Conservation (phyloP, 2,113 vertebrate species). For the Pungitius pungitius region DNA sequence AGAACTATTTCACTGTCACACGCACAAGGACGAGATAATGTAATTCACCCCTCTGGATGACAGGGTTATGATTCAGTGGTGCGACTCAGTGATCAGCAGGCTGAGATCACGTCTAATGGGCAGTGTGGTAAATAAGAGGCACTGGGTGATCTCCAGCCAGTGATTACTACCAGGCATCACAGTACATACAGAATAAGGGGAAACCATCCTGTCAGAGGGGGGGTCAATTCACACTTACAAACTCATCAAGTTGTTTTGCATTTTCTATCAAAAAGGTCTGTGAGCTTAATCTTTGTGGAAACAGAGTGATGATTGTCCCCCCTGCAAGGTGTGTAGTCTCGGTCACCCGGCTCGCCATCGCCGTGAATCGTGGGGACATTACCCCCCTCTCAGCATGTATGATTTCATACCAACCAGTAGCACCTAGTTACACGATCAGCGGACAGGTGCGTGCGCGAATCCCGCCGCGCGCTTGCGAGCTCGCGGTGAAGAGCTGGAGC, state of each 20-base stretch:
- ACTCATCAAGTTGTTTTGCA: not conserved
- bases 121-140: conserved; percentile 16
- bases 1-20: not conserved
- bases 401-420: conserved; percentile 16
- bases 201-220: not conserved
- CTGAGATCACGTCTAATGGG: conserved; percentile 25
- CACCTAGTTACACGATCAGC: too few relatives aligned
- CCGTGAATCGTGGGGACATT: not conserved
- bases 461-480: not conserved
- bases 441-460: conserved; percentile 18
- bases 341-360: not conserved
- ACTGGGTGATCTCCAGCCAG: not conserved
- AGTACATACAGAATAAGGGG: not conserved
- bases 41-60: conserved; percentile 24
- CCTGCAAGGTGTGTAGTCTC: not conserved
- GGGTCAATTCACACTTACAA: not conserved
- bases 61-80: conserved; percentile 41
- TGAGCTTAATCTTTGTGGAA: not conserved
- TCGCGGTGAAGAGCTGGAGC: not conserved
- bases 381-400: not conserved
- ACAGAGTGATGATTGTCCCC: not conserved
- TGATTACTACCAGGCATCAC: not conserved
- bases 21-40: not conserved
- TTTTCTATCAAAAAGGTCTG: not conserved
- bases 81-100: conserved; percentile 30